Base-by-base conservation (phyloP, 2,113 vertebrate genomes). In the Phasianus colchicus region DNA sequence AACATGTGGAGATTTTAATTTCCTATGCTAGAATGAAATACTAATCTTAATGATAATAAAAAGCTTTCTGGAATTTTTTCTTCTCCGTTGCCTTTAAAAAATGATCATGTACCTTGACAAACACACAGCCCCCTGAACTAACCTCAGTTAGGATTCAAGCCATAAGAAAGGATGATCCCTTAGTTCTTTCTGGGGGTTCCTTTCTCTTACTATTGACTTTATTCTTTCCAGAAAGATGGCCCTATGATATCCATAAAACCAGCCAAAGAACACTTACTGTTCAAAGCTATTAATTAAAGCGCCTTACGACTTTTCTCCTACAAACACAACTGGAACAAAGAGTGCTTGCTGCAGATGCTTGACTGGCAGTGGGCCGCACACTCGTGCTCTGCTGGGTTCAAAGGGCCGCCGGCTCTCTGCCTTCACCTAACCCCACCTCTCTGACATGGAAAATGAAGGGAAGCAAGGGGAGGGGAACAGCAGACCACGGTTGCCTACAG, bases 211-310 rank as follows among this genome's bases (percentile, higher is more conserved):
- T 47, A 48, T 34, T 58, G n/a, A 4, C 18, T 29, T 38, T 52
- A 52, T 21, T 69, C 66, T 66, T 30, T 54, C 40, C 38, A 47
- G 3, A 36, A 91, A 92, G 24, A 42, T 8, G 48, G 7, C 64
- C 58, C 52, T 70, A 79, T 2, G 22, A 61, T 66, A 89, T 48
- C 78, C 60, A 50, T 77, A 87, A 93, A 89, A 93, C 90, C 94
- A 96, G 86, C 89, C 94, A 92, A 94, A 94, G 86, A 94, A 85
- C 81, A 47, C 42, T 52, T 58, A 32, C 34, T 43, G 14, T 83
- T 94, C 76, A 91, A 74, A 89, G 50, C 64, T 74, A 60, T 66
- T 67, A 72, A 75, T 91, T 38, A 86, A 94, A 79, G 67, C 11
- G 3, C 84, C 77, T 60, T 52, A 89, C 29, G 54, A 52, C 1